These are phyloP conservation scores for Oreohelix idahoensis DNA, from an alignment of 1,140 invertebrate genomes.

Conservation along the genomic window DNA sequence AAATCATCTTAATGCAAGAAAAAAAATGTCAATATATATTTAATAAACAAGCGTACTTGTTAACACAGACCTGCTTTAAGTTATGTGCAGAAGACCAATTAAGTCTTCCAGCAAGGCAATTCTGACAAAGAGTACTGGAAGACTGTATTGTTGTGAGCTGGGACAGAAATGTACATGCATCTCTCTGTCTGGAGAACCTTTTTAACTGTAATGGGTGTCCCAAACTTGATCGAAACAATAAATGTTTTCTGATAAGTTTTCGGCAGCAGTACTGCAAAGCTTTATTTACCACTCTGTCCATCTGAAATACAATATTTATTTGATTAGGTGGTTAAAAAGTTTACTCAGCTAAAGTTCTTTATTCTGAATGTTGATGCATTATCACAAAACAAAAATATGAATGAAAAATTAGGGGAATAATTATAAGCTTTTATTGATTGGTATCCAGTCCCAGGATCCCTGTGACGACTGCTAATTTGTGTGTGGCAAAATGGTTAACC, in stretches of 20 bases:
- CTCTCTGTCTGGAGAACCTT: background rate
- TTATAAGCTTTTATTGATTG: too few relatives aligned
- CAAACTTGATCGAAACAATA: background rate
- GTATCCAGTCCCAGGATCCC: too few relatives aligned
- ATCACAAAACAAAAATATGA: too few relatives aligned
- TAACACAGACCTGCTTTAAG: background rate
- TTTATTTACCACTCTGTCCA: constrained; percentile 7
- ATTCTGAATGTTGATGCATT: too few relatives aligned
- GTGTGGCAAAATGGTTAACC: too few relatives aligned
- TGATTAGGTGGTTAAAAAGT: background rate
- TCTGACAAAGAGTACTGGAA: background rate
- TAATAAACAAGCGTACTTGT: too few relatives aligned
- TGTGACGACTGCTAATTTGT: too few relatives aligned
- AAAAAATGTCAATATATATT: too few relatives aligned
- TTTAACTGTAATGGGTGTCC: background rate
- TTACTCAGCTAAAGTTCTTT: too few relatives aligned
- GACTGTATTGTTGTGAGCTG: background rate
- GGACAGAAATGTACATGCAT: background rate
- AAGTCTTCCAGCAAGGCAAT: background rate
- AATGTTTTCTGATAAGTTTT: background rate
- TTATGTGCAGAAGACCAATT: background rate
- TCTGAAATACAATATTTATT: background rate
- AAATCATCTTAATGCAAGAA: too few relatives aligned
- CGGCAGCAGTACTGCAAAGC: background rate
- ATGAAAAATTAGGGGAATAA: too few relatives aligned